Percentiles rank a stretch among this genome's conserved stretches.
Conservation (phyloP, 2,113 vertebrate species). For the Struthio camelus region DNA sequence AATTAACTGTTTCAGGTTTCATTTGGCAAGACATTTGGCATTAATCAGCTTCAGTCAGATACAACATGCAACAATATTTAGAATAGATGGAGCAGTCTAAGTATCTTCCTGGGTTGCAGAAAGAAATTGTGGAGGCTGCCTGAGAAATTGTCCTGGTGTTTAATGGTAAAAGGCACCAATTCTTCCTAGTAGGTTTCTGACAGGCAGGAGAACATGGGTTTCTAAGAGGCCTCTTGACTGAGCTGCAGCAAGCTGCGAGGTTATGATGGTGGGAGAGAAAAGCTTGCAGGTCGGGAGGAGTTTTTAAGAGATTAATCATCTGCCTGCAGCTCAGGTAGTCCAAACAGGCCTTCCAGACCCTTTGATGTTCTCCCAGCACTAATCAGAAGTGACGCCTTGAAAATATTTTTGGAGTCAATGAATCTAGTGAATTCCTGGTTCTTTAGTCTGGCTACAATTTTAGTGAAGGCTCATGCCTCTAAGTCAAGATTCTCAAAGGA, state of each 20-base stretch:
- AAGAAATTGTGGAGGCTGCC: not conserved
- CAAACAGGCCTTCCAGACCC: not conserved
- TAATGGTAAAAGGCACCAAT: not conserved
- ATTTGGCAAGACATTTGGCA: not conserved
- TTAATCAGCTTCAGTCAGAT: not conserved
- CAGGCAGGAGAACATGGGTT: accelerated
- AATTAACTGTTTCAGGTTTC: not conserved
- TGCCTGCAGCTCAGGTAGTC: not conserved
- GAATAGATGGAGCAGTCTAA: not conserved
- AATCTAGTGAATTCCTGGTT: not conserved
- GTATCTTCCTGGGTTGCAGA: not conserved
- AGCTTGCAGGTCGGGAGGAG: not conserved
- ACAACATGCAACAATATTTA: not conserved
- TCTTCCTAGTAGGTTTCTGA: not conserved
- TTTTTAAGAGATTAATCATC: not conserved
- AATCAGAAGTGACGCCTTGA: not conserved
- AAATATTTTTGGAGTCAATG: not conserved
- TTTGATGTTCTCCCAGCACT: not conserved
- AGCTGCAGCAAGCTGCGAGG: too few species aligned
- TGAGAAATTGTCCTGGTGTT: not conserved
- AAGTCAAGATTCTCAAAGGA: not conserved
- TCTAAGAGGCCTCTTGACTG: not conserved
- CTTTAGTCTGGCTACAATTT: not conserved
- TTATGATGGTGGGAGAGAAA: not conserved
- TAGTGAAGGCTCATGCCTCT: not conserved